Percentiles rank a stretch among this genome's conserved stretches.
These are phyloP conservation scores for Drosophila eohydei DNA, from an alignment of 2,888 invertebrate genomes.

Conservation along the genomic window DNA sequence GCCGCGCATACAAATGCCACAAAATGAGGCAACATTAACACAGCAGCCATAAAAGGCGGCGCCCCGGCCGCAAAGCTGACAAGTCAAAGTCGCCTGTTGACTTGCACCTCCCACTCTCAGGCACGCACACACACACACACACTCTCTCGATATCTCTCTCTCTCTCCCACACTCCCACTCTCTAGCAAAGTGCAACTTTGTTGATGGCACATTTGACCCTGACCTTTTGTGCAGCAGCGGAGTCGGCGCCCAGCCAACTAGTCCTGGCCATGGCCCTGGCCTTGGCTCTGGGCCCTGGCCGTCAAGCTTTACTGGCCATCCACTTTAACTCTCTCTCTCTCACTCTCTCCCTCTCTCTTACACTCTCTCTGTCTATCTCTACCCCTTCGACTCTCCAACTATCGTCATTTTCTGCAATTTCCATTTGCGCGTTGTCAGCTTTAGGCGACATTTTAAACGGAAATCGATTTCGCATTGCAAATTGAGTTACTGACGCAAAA, in stretches of 20 bases:
- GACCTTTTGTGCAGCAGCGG: slow-evolving; percentile 71
- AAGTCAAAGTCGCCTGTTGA: slow-evolving; percentile 45
- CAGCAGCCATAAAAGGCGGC: slow-evolving; percentile 37
- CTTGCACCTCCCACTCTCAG: not conserved
- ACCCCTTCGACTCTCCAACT: not conserved
- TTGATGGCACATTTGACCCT: slow-evolving; percentile 51
- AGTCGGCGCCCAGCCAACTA: slow-evolving; percentile 72
- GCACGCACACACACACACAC: not conserved
- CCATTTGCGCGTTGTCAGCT: slow-evolving; percentile 30
- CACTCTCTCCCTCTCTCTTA: not conserved
- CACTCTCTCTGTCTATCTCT: not conserved
- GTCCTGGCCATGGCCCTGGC: slow-evolving; percentile 29
- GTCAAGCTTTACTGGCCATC: slow-evolving; percentile 19
- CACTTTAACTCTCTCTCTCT: slow-evolving; percentile 4
- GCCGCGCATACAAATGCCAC: slow-evolving; percentile 59
- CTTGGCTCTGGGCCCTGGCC: slow-evolving; percentile 33
- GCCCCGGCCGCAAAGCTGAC: slow-evolving; percentile 29
- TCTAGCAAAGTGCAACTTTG: slow-evolving; percentile 41
- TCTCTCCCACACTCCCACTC: not conserved
- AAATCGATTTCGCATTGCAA: slow-evolving; percentile 72
- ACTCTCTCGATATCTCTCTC: not conserved
- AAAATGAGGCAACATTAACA: slow-evolving; percentile 35
- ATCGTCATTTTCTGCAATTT: slow-evolving; percentile 29
- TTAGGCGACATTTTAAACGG: slow-evolving; percentile 68
- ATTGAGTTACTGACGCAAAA: slow-evolving; percentile 64